These are phyloP conservation scores for Hedychridium roseum DNA, from an alignment of 2,888 invertebrate species.

Conservation along the genomic window DNA sequence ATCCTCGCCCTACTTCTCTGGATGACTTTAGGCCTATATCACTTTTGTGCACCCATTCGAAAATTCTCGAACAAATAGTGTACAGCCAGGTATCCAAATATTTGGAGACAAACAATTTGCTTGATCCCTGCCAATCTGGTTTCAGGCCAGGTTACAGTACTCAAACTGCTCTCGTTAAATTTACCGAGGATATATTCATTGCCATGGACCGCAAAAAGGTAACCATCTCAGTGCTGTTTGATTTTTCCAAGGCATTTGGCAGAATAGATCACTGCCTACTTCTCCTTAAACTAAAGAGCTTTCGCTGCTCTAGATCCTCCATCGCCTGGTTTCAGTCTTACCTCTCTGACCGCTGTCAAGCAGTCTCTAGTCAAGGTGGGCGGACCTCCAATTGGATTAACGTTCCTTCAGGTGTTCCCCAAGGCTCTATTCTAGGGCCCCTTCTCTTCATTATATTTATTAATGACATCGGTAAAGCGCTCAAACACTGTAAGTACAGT, in stretches of 20 bases:
- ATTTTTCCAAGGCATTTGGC: constrained; percentile 48
- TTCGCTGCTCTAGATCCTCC: constrained; percentile 60
- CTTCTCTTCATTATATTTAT: constrained; percentile 14
- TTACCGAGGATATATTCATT: constrained; percentile 34
- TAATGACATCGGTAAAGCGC: constrained; percentile 3
- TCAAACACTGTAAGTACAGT: constrained; percentile 5
- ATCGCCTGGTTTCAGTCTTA: constrained; percentile 42
- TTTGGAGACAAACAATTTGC: constrained; percentile 29
- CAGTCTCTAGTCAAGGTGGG: not conserved
- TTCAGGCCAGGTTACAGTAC: constrained; percentile 38
- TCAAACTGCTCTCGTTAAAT: constrained; percentile 36
- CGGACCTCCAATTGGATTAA: not conserved
- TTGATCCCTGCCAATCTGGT: constrained; percentile 40
- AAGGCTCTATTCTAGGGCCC: constrained; percentile 15
- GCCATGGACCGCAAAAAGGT: constrained; percentile 32
- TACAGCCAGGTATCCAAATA: constrained; percentile 29
- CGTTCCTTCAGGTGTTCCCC: constrained; percentile 2
- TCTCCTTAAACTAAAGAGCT: constrained; percentile 22
- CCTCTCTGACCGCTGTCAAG: constrained; percentile 4
- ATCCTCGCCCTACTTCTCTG: constrained; percentile 9
- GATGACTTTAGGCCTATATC: constrained; percentile 41
- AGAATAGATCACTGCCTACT: constrained; percentile 30
- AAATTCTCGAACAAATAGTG: constrained; percentile 29
- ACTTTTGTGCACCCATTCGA: constrained; percentile 29
- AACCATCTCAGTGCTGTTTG: constrained; percentile 34